Conservation (phyloP, 1,140 invertebrate genomes). For the Drosophila tsacasi region DNA sequence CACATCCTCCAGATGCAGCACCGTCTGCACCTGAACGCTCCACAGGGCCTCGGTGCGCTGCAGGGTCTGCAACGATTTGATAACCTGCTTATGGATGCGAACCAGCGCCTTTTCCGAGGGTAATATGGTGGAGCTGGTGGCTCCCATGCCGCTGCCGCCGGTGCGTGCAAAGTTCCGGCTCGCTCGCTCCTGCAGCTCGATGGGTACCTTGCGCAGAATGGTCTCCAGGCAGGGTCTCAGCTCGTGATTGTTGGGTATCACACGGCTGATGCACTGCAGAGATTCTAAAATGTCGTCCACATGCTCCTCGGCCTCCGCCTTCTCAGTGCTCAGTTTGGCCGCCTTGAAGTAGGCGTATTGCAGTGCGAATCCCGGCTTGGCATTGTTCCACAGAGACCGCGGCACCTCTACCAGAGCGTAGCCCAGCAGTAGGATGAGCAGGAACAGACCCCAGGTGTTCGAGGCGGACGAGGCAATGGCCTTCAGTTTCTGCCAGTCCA, state of each 20-base stretch:
- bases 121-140: constrained; percentile 89
- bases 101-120: constrained; percentile 93
- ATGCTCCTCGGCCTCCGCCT: constrained; percentile 98
- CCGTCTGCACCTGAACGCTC: constrained; percentile 92
- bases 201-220: constrained; percentile 94
- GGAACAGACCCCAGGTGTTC: constrained; percentile 99
- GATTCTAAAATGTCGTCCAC: constrained; percentile 97
- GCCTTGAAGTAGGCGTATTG: constrained; percentile 97
- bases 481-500: constrained; percentile 97
- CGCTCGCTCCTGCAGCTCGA: constrained; percentile 87
- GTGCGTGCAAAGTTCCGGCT: constrained; percentile 88
- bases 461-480: constrained; percentile 99
- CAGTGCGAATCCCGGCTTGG: constrained; percentile 92
- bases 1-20: constrained; percentile 95
- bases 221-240: constrained; percentile 92
- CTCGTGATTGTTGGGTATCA: constrained; percentile 89
- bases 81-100: constrained; percentile 93
- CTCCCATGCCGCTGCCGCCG: constrained; percentile 87
- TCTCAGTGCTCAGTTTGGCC: constrained; percentile 98
- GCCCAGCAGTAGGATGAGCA: constrained; percentile 96
- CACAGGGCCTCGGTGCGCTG: constrained; percentile 97
- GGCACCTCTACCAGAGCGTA: constrained; percentile 99
- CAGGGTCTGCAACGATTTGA: constrained; percentile 94
- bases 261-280: constrained; percentile 89
- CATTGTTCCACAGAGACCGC: constrained; percentile 94